Conservation (phyloP, 1,140 invertebrate species). For the Leptopilina clavipes region DNA sequence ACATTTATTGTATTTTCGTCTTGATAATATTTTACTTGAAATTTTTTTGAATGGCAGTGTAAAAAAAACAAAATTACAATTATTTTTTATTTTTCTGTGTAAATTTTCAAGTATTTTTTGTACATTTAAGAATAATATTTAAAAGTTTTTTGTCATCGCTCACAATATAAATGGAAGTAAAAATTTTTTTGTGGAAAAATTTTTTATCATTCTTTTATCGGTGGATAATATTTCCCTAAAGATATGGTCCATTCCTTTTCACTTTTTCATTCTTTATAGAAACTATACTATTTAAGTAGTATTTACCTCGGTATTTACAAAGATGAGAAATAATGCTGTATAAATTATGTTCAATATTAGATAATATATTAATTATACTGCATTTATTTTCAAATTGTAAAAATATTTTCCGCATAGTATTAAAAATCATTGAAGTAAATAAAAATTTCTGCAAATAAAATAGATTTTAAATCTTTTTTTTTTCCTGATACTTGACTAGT, state of each 20-base stretch:
- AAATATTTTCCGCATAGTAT: background rate
- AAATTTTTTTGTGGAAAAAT: background rate
- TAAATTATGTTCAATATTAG: too few species aligned
- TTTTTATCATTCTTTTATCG: constrained; percentile 28
- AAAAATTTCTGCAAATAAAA: background rate
- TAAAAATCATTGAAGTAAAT: background rate
- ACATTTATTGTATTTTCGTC: background rate
- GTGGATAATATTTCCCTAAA: background rate
- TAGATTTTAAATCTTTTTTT: background rate
- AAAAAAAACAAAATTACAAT: background rate
- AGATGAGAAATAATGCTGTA: too few species aligned
- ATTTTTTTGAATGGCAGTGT: background rate
- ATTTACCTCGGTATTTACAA: too few species aligned
- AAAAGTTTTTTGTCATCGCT: background rate
- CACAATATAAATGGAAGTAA: background rate
- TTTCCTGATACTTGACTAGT: background rate
- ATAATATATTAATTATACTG: too few species aligned
- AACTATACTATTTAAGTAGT: background rate
- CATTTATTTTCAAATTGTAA: background rate
- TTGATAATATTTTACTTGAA: background rate
- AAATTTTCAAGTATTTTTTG: background rate
- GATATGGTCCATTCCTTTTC: background rate
- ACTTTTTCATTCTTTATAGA: background rate
- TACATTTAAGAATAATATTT: background rate
- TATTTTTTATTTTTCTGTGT: background rate